A percentile compares a stretch with the other conserved stretches of the same genome.
phyloP scores from a whole-genome alignment of 1,140 invertebrate species.

The Drosophila ananassae region DNA sequence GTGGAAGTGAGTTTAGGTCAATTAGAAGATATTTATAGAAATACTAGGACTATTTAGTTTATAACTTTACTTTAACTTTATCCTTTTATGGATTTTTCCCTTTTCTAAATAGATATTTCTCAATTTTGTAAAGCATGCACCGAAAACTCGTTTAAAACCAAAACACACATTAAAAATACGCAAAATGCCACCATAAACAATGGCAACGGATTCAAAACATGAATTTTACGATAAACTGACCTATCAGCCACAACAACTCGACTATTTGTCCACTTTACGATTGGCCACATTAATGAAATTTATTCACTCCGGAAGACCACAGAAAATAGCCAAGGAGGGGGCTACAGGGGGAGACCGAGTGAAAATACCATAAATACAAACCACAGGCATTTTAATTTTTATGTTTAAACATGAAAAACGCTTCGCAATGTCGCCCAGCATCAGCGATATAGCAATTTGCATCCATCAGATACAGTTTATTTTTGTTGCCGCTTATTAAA shows the following conservation, averaged over 20 bases:
- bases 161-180: constrained; percentile 2
- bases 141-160: constrained; percentile 2
- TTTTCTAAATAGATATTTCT: constrained; percentile 20
- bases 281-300: constrained; percentile 71
- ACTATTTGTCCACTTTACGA: constrained; percentile 60
- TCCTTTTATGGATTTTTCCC: neutral
- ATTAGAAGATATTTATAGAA: constrained; percentile 2
- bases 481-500: constrained; percentile 41
- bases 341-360: neutral
- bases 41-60: too few species aligned
- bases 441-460: constrained; percentile 49
- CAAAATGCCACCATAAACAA: constrained; percentile 30
- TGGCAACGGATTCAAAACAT: constrained; percentile 35
- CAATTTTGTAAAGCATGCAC: constrained; percentile 22
- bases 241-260: constrained; percentile 8
- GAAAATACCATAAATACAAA: constrained; percentile 53
- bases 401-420: constrained; percentile 52
- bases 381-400: constrained; percentile 69
- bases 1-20: constrained; percentile 3
- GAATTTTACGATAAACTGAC: constrained; percentile 41
- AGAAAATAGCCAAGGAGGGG: constrained; percentile 2
- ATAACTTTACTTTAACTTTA: too few species aligned
- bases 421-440: constrained; percentile 48
- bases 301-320: constrained; percentile 65
- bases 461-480: constrained; percentile 67